Conservation (phyloP, 1,140 invertebrate genomes). For the Hestina assimilis region DNA sequence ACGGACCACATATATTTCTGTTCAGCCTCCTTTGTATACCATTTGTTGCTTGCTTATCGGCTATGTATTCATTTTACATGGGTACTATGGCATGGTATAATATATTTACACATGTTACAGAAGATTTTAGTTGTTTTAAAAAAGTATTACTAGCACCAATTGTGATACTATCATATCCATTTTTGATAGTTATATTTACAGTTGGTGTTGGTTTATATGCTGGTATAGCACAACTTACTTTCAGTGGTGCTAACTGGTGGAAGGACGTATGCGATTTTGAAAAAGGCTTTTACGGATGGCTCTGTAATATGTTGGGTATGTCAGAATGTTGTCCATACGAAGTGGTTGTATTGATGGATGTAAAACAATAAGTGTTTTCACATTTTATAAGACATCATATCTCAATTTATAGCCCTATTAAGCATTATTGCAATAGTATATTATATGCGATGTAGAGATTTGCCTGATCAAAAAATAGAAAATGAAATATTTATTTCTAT, state of each 20-base stretch:
- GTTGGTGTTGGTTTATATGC: conserved; percentile 84
- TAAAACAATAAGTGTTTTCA: conserved; percentile 43
- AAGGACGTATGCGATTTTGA: conserved; percentile 86
- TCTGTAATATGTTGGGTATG: conserved; percentile 83
- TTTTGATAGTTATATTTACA: conserved; percentile 83
- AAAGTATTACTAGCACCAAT: conserved; percentile 82
- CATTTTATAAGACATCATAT: neutral
- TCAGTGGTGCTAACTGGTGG: conserved; percentile 83
- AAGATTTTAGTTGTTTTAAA: conserved; percentile 82
- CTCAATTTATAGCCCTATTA: no score
- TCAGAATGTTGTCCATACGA: conserved; percentile 86
- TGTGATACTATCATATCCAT: conserved; percentile 85
- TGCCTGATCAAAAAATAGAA: no score
- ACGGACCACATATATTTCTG: conserved; percentile 84
- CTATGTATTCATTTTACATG: conserved; percentile 85
- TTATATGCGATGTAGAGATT: no score
- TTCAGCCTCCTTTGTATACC: conserved; percentile 84
- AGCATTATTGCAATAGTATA: no score
- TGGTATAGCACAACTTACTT: conserved; percentile 83
- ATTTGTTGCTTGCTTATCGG: conserved; percentile 81
- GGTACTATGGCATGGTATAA: conserved; percentile 89
- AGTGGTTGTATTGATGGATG: conserved; percentile 77
- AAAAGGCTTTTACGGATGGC: conserved; percentile 89
- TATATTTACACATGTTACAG: conserved; percentile 84
- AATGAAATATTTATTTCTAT: neutral